Conservation (phyloP, 2,888 invertebrate species). For the Peribatodes rhomboidaria region DNA sequence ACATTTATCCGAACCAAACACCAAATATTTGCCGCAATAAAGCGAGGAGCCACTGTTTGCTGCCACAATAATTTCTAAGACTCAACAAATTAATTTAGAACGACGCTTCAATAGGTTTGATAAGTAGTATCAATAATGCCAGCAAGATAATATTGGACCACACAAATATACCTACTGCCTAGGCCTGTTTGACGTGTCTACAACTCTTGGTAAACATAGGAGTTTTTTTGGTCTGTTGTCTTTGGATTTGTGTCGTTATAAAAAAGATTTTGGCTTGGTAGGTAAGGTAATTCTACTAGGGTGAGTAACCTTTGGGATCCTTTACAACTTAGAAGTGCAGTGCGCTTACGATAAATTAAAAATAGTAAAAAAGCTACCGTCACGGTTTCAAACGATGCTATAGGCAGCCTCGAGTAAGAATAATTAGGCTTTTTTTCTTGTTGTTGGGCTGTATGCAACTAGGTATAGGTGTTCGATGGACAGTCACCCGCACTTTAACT, state of each 20-base stretch:
- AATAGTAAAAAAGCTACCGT: no score
- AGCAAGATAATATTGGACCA: conserved; percentile 26
- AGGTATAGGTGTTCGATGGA: no score
- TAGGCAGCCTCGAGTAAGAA: no score
- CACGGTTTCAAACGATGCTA: no score
- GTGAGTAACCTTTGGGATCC: no score
- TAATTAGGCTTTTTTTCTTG: no score
- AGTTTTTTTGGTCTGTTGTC: neutral
- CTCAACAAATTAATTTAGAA: conserved; percentile 79
- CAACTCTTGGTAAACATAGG: neutral
- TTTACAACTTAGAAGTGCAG: no score
- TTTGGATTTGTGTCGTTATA: neutral
- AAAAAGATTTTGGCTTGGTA: neutral
- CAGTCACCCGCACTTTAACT: no score
- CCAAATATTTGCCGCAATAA: conserved; percentile 76
- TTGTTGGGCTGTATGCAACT: no score
- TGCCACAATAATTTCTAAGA: conserved; percentile 78
- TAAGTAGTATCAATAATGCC: conserved; percentile 65
- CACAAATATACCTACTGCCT: conserved; percentile 5
- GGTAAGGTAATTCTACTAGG: no score
- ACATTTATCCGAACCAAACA: conserved; percentile 68
- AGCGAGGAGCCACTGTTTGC: conserved; percentile 70
- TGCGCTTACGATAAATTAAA: no score
- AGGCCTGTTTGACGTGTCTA: conserved; percentile 13
- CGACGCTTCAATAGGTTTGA: conserved; percentile 60